Evolutionary conservation across 1,140 invertebrate genomes (phyloP).

Genomic region (Drosophila tristis): DNA sequence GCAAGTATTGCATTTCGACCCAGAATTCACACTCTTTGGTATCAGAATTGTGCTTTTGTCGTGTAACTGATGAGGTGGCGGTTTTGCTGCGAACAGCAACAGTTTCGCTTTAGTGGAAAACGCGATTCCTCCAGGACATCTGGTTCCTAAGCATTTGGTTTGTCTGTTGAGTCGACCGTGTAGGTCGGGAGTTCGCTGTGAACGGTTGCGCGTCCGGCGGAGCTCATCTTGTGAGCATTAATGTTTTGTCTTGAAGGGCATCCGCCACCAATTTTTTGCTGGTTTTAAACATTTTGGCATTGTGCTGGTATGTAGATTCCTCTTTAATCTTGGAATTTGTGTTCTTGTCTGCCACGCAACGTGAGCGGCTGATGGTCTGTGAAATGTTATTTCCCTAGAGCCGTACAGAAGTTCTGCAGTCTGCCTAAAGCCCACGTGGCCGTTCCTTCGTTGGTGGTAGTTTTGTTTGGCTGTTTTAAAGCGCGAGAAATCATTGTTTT

Average conservation of each 20-base stretch:
- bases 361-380: conserved; percentile 85
- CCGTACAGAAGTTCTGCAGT: conserved; percentile 74
- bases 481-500: conserved; percentile 25
- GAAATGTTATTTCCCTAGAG: conserved; percentile 83
- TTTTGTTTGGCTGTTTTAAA: conserved; percentile 8
- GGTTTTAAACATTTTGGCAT: conserved; percentile 81
- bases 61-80: conserved; percentile 17
- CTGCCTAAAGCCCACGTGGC: conserved; percentile 12
- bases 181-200: conserved; percentile 36
- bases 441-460: conserved; percentile 13
- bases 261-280: conserved; percentile 74
- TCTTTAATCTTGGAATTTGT: conserved; percentile 77
- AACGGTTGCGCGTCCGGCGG: conserved; percentile 10
- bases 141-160: conserved; percentile 42
- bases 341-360: conserved; percentile 84
- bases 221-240: conserved; percentile 14
- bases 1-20: conserved; percentile 8
- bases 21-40: conserved; percentile 15
- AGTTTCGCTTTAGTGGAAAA: background rate
- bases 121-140: conserved; percentile 24
- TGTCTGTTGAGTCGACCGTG: conserved; percentile 29
- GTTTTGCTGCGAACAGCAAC: conserved; percentile 29
- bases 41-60: conserved; percentile 10
- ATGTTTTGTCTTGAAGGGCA: conserved; percentile 54
- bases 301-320: conserved; percentile 84